Percentiles rank a stretch among this genome's conserved stretches.
Evolutionary conservation across 2,113 vertebrate genomes (phyloP).

Genomic region (Procavia capensis): DNA sequence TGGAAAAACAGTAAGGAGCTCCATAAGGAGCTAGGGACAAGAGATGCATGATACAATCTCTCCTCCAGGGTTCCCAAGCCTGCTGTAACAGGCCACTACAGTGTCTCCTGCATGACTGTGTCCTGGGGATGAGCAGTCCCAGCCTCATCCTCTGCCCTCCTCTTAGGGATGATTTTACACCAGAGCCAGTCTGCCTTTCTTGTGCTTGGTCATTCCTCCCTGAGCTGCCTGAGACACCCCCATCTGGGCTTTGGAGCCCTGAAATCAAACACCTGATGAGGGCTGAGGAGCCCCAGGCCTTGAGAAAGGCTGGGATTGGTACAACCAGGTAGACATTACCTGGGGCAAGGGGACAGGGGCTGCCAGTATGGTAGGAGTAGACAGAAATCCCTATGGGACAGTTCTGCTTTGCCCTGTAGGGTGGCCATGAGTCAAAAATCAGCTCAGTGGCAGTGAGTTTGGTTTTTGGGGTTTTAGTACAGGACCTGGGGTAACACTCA

Average conservation of each 20-base stretch:
- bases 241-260: background rate
- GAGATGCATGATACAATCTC: background rate
- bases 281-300: background rate
- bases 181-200: background rate
- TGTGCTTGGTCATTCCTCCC: background rate
- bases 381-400: background rate
- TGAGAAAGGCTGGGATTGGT: background rate
- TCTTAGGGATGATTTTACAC: background rate
- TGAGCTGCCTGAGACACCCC: background rate
- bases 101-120: background rate
- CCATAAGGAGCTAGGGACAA: background rate
- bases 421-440: background rate
- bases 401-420: background rate
- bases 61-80: background rate
- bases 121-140: background rate
- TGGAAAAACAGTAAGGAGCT: background rate
- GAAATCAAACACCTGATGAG: background rate
- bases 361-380: background rate
- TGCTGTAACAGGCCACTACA: background rate
- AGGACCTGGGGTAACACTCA: background rate
- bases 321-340: background rate
- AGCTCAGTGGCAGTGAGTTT: background rate
- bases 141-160: background rate
- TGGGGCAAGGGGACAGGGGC: no score
- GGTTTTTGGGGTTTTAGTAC: background rate